Evolutionary conservation across 2,113 vertebrate genomes (phyloP).

Genomic region (Scomber scombrus): DNA sequence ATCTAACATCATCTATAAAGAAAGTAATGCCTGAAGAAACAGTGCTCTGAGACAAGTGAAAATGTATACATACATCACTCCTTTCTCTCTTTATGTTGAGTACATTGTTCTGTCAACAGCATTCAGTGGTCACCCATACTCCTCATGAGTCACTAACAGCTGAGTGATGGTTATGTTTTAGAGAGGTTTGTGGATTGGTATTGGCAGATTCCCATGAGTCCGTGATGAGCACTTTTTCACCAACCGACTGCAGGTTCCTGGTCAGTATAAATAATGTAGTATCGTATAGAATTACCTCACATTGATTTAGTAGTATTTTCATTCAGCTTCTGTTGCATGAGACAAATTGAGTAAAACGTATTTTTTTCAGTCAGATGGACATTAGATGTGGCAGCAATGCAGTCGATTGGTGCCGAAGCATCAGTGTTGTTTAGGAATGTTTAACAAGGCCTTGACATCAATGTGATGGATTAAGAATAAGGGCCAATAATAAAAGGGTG

Average conservation of each 20-base stretch:
- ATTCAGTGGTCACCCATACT: constrained; percentile 11
- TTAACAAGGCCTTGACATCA: constrained; percentile 50
- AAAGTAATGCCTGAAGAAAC: neutral
- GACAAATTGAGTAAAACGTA: constrained; percentile 14
- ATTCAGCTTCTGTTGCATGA: constrained; percentile 10
- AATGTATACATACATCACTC: neutral
- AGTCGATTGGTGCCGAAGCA: constrained; percentile 28
- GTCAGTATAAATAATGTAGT: constrained; percentile 61
- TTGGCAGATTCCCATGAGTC: constrained; percentile 61
- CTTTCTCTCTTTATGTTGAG: constrained; percentile 7
- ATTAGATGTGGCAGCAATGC: constrained; percentile 24
- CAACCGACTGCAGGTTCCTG: constrained; percentile 21
- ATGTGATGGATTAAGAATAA: constrained; percentile 61
- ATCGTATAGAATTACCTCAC: constrained; percentile 35
- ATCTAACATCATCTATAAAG: neutral
- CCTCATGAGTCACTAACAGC: constrained; percentile 35
- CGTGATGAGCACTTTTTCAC: constrained; percentile 56
- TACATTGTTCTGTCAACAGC: constrained; percentile 16
- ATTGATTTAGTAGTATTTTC: constrained; percentile 61
- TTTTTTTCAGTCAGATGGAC: constrained; percentile 11
- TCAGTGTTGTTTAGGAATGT: constrained; percentile 48
- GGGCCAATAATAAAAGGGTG: constrained; percentile 37
- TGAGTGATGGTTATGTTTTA: constrained; percentile 48
- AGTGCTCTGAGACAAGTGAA: too few species aligned
- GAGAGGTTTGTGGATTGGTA: constrained; percentile 65